Conservation (phyloP, 2,888 invertebrate genomes). For the Apodemia duryi region DNA sequence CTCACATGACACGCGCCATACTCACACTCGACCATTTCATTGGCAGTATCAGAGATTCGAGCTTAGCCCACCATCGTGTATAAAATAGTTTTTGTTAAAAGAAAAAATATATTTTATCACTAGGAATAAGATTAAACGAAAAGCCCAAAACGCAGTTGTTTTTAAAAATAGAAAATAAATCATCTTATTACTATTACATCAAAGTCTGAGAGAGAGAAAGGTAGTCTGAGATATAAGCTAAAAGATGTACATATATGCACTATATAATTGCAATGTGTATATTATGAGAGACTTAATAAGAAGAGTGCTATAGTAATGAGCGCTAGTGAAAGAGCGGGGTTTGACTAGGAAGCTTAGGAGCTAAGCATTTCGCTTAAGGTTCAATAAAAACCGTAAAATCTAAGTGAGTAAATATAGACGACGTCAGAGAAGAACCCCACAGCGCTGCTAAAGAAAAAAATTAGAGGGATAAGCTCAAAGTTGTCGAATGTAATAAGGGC, state of each 20-base stretch:
- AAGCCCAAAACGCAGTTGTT: not conserved
- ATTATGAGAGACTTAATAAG: not conserved
- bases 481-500: slow-evolving; percentile 32
- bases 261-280: too few relatives aligned
- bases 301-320: not conserved
- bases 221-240: not conserved
- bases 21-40: slow-evolving; percentile 2
- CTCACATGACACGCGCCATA: not conserved
- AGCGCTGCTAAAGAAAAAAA: not conserved
- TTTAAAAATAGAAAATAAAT: not conserved
- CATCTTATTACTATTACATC: not conserved
- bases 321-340: not conserved
- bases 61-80: slow-evolving; percentile 38
- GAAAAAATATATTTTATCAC: not conserved
- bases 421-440: slow-evolving; percentile 3
- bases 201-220: not conserved
- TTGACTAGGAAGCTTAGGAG: slow-evolving; percentile 12
- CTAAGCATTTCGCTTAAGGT: slow-evolving; percentile 1
- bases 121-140: not conserved
- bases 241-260: not conserved
- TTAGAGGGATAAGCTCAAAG: slow-evolving; percentile 8
- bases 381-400: not conserved
- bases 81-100: not conserved
- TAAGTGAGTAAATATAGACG: slow-evolving; percentile 7
- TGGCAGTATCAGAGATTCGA: slow-evolving; percentile 53